Percentiles rank a stretch among this genome's conserved stretches.
Evolutionary conservation across 2,888 invertebrate genomes (phyloP).

Genomic region (Drosophila prostipennis): DNA sequence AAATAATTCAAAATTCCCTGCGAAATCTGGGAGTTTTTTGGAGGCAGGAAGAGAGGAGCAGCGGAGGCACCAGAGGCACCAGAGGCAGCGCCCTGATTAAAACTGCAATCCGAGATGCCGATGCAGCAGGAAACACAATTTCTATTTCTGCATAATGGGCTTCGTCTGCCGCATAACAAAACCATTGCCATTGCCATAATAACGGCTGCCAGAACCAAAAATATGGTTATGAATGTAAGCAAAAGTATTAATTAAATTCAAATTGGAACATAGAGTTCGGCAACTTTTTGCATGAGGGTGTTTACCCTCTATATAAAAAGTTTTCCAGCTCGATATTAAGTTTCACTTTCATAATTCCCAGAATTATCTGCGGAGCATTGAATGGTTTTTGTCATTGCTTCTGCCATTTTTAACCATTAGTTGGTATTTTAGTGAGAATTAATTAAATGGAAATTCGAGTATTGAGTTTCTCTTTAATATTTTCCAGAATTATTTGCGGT

Average conservation of each 20-base stretch:
- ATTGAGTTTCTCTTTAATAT: too few species aligned
- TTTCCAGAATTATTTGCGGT: too few species aligned
- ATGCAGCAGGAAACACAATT: constrained; percentile 5
- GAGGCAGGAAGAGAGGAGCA: background rate
- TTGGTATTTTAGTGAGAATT: too few species aligned
- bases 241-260: constrained; percentile 26
- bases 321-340: constrained; percentile 12
- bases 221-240: background rate
- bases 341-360: background rate
- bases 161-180: background rate
- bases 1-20: constrained; percentile 1
- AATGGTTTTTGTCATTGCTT: too few species aligned
- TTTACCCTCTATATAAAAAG: background rate
- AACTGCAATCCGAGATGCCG: constrained; percentile 9
- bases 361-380: background rate
- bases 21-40: background rate
- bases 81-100: background rate
- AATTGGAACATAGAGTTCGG: background rate
- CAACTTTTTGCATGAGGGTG: background rate
- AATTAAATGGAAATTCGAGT: too few species aligned
- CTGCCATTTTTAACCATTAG: too few species aligned
- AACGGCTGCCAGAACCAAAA: background rate
- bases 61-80: too few species aligned
- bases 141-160: constrained; percentile 11
- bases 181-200: background rate